Conservation (phyloP, 2,888 invertebrate species). For the Metopia argyrocephala region DNA sequence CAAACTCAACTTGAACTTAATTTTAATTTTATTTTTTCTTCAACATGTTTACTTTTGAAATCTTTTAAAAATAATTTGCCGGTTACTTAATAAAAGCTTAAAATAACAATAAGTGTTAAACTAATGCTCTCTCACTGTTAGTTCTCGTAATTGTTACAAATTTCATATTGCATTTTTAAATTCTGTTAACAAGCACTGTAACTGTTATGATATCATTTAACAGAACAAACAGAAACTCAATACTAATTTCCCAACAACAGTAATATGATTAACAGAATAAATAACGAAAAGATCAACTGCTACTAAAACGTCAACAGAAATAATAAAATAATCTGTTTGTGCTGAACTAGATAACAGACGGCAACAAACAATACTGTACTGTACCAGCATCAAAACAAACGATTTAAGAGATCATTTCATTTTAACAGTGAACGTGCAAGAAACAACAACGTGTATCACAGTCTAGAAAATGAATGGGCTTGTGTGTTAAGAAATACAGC, state of each 20-base stretch:
- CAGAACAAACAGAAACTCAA: no score
- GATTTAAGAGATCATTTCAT: constrained; percentile 37
- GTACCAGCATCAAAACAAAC: constrained; percentile 45
- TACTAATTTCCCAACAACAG: neutral
- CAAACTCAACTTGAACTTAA: no score
- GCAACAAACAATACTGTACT: neutral
- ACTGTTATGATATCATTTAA: no score
- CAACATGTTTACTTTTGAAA: neutral
- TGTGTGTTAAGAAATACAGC: neutral
- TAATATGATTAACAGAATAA: neutral
- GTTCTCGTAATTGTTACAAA: neutral
- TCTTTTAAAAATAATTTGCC: neutral
- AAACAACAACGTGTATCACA: constrained; percentile 32
- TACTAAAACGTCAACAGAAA: neutral
- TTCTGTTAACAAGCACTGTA: neutral
- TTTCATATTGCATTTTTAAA: neutral
- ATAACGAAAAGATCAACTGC: neutral
- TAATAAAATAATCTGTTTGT: neutral
- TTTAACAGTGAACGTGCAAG: constrained; percentile 42
- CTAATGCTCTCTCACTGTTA: no score
- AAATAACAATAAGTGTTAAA: neutral
- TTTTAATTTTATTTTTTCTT: no score
- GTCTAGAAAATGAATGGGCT: neutral
- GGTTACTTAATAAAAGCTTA: neutral
- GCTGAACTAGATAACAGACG: neutral